phyloP scores from a whole-genome alignment of 2,888 invertebrate genomes.

The Marasmarcha lunaedactyla region DNA sequence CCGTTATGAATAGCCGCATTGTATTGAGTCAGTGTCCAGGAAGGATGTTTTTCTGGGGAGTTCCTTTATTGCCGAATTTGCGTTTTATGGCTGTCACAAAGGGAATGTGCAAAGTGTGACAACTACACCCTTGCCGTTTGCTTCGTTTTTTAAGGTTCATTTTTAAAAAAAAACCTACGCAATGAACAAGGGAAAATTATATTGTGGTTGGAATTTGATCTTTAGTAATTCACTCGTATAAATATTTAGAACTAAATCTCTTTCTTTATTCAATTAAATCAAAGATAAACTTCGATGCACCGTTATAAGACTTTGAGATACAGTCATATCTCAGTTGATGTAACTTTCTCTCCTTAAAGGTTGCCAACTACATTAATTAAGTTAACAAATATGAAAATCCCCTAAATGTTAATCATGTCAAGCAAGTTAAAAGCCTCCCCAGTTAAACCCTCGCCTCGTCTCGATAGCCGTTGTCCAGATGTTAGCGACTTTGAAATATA shows the following conservation, averaged over 20 bases:
- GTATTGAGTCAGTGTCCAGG: constrained; percentile 68
- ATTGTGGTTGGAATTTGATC: too few species aligned
- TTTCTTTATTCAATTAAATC: too few species aligned
- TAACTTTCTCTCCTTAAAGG: too few species aligned
- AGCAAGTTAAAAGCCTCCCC: not conserved
- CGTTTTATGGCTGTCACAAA: constrained; percentile 63
- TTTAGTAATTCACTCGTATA: too few species aligned
- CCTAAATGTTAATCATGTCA: not conserved
- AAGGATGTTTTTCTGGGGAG: constrained; percentile 61
- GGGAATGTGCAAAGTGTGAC: constrained; percentile 53
- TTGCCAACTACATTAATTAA: too few species aligned
- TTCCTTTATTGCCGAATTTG: constrained; percentile 68
- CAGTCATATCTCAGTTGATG: too few species aligned
- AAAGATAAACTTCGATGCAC: too few species aligned
- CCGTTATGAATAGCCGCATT: constrained; percentile 56
- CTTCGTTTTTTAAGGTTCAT: constrained; percentile 22
- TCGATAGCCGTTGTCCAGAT: constrained; percentile 63
- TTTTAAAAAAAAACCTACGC: too few species aligned
- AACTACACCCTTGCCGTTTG: constrained; percentile 39
- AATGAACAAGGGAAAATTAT: too few species aligned
- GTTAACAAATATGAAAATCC: too few species aligned
- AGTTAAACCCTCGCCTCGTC: constrained; percentile 11
- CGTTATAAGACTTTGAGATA: too few species aligned
- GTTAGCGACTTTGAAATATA: constrained; percentile 69
- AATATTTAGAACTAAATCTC: too few species aligned